phyloP scores from a whole-genome alignment of 2,113 vertebrate species.

The Alouatta palliata region DNA sequence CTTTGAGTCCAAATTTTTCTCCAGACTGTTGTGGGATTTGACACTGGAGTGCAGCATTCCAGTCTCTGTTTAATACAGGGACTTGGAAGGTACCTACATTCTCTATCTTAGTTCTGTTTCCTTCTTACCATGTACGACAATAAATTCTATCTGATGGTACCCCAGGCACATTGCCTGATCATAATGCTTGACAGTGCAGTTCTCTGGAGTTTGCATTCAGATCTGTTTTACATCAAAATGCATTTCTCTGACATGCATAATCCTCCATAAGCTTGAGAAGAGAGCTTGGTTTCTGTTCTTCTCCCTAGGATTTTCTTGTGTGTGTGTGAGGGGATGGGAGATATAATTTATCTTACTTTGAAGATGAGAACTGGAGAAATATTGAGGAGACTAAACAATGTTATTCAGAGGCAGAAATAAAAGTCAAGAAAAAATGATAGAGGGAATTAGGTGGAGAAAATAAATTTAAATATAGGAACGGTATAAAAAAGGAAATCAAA shows the following conservation, averaged over 20 bases:
- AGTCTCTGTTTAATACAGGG: constrained; percentile 68
- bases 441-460: not conserved
- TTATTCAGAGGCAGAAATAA: constrained; percentile 25
- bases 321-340: not conserved
- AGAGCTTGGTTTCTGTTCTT: not conserved
- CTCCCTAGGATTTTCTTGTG: not conserved
- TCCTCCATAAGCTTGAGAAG: not conserved
- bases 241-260: constrained; percentile 5
- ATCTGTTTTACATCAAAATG: not conserved
- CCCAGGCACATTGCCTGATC: not conserved
- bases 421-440: not conserved
- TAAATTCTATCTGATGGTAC: not conserved
- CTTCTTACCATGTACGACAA: not conserved
- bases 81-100: constrained; percentile 49
- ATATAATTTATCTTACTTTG: constrained; percentile 48
- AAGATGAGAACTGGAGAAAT: constrained; percentile 38
- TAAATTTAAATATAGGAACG: not conserved
- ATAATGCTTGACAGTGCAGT: not conserved
- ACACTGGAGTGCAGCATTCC: constrained; percentile 58
- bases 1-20: constrained; percentile 63
- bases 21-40: constrained; percentile 67
- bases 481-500: not conserved
- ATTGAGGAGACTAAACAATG: not conserved
- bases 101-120: not conserved
- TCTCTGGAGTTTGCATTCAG: not conserved